phyloP scores from a whole-genome alignment of 2,888 invertebrate genomes.

The Philonicus albiceps region DNA sequence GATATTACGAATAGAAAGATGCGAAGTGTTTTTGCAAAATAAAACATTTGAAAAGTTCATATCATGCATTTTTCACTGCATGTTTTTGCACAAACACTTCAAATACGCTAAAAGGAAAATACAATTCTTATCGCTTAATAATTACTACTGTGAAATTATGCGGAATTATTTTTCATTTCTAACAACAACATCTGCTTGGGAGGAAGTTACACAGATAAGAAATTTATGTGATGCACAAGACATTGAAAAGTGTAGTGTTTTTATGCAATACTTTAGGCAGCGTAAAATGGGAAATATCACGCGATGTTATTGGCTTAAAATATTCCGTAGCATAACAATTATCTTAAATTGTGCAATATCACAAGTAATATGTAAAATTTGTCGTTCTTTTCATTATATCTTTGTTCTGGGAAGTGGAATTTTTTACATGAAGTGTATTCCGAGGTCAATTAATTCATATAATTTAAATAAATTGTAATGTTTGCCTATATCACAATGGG shows the following conservation, averaged over 20 bases:
- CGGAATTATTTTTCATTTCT: neutral
- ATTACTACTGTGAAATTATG: neutral
- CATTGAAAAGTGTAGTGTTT: neutral
- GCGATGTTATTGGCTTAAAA: neutral
- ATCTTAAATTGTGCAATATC: neutral
- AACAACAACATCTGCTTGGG: neutral
- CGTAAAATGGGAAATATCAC: neutral
- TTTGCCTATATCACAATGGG: too few species aligned
- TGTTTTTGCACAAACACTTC: neutral
- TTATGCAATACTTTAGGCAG: neutral
- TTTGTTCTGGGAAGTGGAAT: too few species aligned
- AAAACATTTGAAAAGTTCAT: neutral
- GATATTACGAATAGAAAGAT: neutral
- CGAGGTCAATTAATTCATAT: too few species aligned
- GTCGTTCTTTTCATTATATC: too few species aligned
- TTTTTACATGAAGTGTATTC: too few species aligned
- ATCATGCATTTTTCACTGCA: neutral
- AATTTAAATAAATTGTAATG: too few species aligned
- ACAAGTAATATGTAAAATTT: too few species aligned
- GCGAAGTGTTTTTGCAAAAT: neutral
- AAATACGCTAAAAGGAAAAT: neutral
- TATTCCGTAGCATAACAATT: neutral
- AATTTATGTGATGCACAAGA: neutral
- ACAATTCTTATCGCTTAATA: neutral
- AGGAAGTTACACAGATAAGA: neutral